A percentile compares a stretch with the other conserved stretches of the same genome.
These are phyloP conservation scores for Tiliacea citrago DNA, from an alignment of 2,888 invertebrate genomes.

Conservation along the genomic window DNA sequence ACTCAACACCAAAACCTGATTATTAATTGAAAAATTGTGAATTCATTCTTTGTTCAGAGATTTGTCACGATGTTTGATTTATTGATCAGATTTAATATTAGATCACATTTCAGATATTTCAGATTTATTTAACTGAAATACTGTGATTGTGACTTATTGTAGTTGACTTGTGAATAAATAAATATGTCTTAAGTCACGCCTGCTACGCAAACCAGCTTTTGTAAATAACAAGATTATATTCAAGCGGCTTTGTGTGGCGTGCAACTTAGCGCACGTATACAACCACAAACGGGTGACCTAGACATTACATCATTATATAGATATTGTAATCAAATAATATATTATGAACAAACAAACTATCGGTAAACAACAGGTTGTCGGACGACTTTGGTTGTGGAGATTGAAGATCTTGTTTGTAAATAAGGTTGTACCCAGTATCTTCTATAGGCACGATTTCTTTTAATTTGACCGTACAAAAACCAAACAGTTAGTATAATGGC, in stretches of 20 bases:
- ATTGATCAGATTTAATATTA: constrained; percentile 7
- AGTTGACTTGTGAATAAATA: no score
- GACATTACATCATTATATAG: constrained; percentile 35
- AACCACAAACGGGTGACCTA: constrained; percentile 35
- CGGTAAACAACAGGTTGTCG: background rate
- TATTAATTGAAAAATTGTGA: constrained; percentile 15
- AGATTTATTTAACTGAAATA: no score
- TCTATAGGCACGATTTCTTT: no score
- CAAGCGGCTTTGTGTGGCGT: constrained; percentile 15
- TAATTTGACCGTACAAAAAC: no score
- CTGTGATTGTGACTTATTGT: no score
- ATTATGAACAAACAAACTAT: constrained; percentile 25
- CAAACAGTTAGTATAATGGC: no score
- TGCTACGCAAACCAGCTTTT: constrained; percentile 16
- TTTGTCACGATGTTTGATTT: background rate
- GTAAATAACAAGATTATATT: constrained; percentile 50
- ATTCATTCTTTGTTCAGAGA: constrained; percentile 6
- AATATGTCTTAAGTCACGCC: constrained; percentile 19
- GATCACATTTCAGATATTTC: no score
- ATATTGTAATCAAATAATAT: constrained; percentile 33
- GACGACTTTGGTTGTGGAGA: no score
- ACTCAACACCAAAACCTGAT: background rate
- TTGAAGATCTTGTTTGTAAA: no score
- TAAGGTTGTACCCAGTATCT: no score
- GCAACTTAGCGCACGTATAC: constrained; percentile 15